Conservation (phyloP, 2,888 invertebrate species). For the Coronaproctus castanopsis region DNA sequence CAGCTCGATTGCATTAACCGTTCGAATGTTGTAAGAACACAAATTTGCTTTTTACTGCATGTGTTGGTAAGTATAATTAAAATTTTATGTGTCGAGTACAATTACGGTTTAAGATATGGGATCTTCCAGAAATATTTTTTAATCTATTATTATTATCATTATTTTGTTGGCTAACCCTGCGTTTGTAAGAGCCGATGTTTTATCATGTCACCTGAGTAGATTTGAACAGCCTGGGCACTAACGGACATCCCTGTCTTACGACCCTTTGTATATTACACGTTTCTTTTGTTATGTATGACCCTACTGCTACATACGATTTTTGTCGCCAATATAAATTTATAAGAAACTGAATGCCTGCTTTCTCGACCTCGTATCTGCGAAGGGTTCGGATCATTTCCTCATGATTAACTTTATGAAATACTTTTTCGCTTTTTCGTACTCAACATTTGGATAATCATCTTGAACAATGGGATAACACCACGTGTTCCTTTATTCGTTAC, state of each 20-base stretch:
- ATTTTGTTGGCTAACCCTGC: no score
- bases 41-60: no score
- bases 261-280: neutral
- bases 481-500: neutral
- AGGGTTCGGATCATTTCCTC: neutral
- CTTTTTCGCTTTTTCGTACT: neutral
- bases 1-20: no score
- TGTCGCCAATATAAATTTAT: neutral
- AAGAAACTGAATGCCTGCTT: neutral
- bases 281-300: neutral
- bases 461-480: neutral
- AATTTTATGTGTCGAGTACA: no score
- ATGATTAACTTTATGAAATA: neutral
- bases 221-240: no score
- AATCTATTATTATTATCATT: no score
- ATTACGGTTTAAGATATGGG: no score
- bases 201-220: no score
- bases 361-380: neutral
- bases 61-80: no score
- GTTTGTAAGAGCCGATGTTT: no score
- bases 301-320: neutral
- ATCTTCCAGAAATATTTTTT: no score
- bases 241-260: neutral
- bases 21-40: no score
- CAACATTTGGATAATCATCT: neutral